Evolutionary conservation across 2,888 invertebrate genomes (phyloP), one percentile per base, ranked within the genome.

Genomic region (Brenthis daphne): DNA sequence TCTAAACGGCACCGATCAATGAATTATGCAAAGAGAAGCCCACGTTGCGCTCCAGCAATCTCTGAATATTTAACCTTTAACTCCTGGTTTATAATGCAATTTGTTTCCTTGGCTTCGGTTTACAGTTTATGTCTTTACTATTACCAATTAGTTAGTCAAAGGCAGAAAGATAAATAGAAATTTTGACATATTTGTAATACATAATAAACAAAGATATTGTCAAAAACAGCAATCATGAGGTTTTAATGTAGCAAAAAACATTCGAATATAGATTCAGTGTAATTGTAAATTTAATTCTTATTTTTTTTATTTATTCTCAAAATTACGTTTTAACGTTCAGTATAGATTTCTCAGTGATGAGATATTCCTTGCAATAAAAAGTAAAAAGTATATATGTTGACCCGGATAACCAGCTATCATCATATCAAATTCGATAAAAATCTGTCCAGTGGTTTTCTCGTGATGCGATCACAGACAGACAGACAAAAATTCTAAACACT

Each of bases 11-110:
- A 79, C 78, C 81, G 80, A 85, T 85, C 85, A 82, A 88, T 90
- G 87, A 87, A 89, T 92, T 83, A 92, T 92, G 85, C 85, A 91
- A 83, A 80, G 81, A 78, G 79, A 79, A 80, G 77, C 80, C 79
- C 77, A 67, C 79, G 77, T 80, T 77, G 77, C 77, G 72, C 74
- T 72, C 75, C 75, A 79, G 77, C 80, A 77, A 74, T 76, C 77
- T 70, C 77, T 83, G 88, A 82, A 89, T 89, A 82, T 86, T 85
- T 88, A 88, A 90, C 87, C 84, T 89, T 80, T 81, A 80, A 79
- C 83, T 83, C 76, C 83, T 80, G 69, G 80, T 83, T 82, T 83
- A 84, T 83, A 83, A 76, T 80, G 73, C 76, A 76, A 78, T 78
- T 78, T 76, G 71, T 78, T 79, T 77, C 80, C 79, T 82, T 84